Evolutionary conservation across 2,113 vertebrate species (phyloP).

Genomic region (Otolemur garnettii): DNA sequence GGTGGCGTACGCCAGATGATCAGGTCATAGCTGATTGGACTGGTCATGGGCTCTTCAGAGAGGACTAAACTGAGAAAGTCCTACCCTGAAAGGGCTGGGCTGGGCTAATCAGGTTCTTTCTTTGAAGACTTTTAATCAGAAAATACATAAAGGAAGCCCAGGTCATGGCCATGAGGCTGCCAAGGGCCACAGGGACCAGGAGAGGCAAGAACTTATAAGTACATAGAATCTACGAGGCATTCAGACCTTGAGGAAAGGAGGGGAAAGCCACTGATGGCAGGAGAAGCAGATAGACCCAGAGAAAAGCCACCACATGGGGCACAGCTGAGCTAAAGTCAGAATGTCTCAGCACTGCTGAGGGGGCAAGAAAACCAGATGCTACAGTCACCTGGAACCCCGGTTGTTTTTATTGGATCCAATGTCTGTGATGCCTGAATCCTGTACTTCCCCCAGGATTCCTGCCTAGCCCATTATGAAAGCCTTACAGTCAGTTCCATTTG

Average conservation of each 20-base stretch:
- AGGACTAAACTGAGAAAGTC: not conserved
- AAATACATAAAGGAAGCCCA: not conserved
- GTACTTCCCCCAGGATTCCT: not conserved
- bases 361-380: not conserved
- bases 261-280: not conserved
- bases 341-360: not conserved
- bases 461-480: not conserved
- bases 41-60: not conserved
- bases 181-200: not conserved
- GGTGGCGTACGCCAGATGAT: rapidly evolving
- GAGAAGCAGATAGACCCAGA: not conserved
- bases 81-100: not conserved
- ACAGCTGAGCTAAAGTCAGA: not conserved
- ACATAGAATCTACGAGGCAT: not conserved
- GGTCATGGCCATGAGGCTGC: not conserved
- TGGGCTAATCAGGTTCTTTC: not conserved
- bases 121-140: slow-evolving; percentile 5
- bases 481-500: not conserved
- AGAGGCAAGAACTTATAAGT: not conserved
- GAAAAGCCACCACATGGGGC: not conserved
- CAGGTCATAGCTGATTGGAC: not conserved
- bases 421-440: not conserved
- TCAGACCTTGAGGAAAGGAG: not conserved
- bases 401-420: not conserved
- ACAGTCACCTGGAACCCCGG: not conserved